Percentiles rank a stretch among this genome's conserved stretches.
Evolutionary conservation across 2,888 invertebrate species (phyloP).

Genomic region (Himalopsyche anomala): DNA sequence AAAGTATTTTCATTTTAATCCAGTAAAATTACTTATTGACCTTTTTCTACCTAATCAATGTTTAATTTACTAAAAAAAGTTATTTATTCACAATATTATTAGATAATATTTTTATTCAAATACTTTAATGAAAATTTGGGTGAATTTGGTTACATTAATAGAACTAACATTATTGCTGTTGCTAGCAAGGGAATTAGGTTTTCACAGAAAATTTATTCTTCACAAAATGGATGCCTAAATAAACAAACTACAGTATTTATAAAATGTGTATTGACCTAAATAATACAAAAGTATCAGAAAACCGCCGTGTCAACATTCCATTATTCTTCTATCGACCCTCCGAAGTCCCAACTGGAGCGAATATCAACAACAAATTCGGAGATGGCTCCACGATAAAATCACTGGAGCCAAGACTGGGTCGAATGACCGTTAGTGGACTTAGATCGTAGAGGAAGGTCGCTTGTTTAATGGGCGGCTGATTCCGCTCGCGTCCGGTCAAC

Average conservation of each 20-base stretch:
- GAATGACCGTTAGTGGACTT: conserved; percentile 48
- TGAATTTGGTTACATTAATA: too few species aligned
- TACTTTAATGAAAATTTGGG: too few species aligned
- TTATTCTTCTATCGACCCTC: conserved; percentile 27
- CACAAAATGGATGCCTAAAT: conserved; percentile 22
- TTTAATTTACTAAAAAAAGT: too few species aligned
- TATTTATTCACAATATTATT: too few species aligned
- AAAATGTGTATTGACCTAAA: conserved; percentile 40
- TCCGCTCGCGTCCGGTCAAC: conserved; percentile 60
- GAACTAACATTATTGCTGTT: too few species aligned
- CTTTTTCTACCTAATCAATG: too few species aligned
- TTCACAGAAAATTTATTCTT: not conserved
- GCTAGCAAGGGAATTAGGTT: too few species aligned
- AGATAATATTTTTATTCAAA: too few species aligned
- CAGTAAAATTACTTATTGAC: too few species aligned
- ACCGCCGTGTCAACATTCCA: conserved; percentile 42
- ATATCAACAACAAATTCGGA: conserved; percentile 45
- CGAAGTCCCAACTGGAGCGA: conserved; percentile 20
- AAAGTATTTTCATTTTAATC: too few species aligned
- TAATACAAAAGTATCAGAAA: conserved; percentile 38
- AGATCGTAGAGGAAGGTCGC: conserved; percentile 53
- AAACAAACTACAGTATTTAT: conserved; percentile 37
- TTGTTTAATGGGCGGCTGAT: conserved; percentile 59
- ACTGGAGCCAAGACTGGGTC: conserved; percentile 47
- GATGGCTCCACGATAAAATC: conserved; percentile 50